Percentiles rank a stretch among this genome's conserved stretches.
phyloP scores from a whole-genome alignment of 2,888 invertebrate species.

The Bhutanitis thaidina region DNA sequence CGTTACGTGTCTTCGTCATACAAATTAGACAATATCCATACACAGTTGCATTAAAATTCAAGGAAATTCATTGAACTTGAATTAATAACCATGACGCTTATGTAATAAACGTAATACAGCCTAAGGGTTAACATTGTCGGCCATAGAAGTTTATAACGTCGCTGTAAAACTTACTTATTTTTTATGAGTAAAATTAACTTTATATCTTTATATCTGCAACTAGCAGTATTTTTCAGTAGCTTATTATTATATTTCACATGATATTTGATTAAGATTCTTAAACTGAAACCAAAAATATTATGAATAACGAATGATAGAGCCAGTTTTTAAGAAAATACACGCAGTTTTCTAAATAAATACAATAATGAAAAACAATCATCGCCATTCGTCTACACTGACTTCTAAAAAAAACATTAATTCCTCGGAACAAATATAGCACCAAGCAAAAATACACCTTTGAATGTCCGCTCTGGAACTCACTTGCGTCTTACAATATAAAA shows the following conservation, averaged over 20 bases:
- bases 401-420: slow-evolving; percentile 32
- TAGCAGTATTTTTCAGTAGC: too few species aligned
- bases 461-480: slow-evolving; percentile 27
- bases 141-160: too few species aligned
- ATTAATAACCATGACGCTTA: slow-evolving; percentile 21
- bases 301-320: too few species aligned
- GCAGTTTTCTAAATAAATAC: not conserved
- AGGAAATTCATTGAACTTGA: slow-evolving; percentile 51
- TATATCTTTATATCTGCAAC: too few species aligned
- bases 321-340: too few species aligned
- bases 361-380: not conserved
- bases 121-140: not conserved
- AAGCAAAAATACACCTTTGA: slow-evolving; percentile 31
- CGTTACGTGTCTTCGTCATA: slow-evolving; percentile 33
- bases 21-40: slow-evolving; percentile 35
- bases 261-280: too few species aligned
- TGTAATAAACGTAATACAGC: slow-evolving; percentile 17
- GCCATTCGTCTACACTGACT: not conserved
- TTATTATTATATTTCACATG: too few species aligned
- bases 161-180: too few species aligned
- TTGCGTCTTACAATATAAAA: slow-evolving; percentile 10
- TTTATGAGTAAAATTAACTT: too few species aligned
- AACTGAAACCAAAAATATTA: too few species aligned
- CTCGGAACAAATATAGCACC: slow-evolving; percentile 30
- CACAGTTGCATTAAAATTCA: slow-evolving; percentile 43